Evolutionary conservation across 2,113 vertebrate species (phyloP).

Genomic region (Ovis aries): DNA sequence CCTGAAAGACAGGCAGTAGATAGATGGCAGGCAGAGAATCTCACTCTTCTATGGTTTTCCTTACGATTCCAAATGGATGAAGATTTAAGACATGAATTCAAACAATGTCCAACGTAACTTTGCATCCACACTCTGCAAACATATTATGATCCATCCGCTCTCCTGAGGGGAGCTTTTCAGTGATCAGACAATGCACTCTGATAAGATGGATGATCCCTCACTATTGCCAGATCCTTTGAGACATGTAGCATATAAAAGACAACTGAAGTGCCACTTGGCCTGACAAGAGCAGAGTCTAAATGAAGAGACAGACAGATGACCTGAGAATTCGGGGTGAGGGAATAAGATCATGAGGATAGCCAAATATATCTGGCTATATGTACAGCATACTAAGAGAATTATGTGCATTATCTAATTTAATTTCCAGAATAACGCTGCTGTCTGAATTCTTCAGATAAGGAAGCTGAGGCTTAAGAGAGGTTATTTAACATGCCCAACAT

Average conservation of each 20-base stretch:
- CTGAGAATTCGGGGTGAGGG: not conserved
- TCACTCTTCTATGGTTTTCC: not conserved
- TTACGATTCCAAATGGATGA: not conserved
- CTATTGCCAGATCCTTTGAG: not conserved
- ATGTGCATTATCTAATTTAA: not conserved
- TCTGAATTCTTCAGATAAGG: not conserved
- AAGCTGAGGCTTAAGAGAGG: not conserved
- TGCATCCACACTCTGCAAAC: not conserved
- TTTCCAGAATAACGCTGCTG: not conserved
- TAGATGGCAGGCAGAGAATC: not conserved
- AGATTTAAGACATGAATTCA: not conserved
- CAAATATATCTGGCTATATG: not conserved
- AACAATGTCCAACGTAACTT: not conserved
- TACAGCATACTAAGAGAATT: not conserved
- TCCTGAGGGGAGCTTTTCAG: not conserved
- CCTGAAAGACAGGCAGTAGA: not conserved
- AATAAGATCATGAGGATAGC: not conserved
- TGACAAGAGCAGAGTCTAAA: not conserved
- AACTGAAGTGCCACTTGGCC: not conserved
- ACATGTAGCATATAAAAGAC: accelerated
- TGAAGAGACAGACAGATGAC: not conserved
- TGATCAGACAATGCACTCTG: not conserved
- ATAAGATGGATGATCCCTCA: not conserved
- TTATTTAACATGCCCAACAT: not conserved
- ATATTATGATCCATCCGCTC: not conserved